A percentile compares a stretch with the other conserved stretches of the same genome.
Conservation (phyloP, 2,797 vertebrate genomes). For the Hyperoplus immaculatus region DNA sequence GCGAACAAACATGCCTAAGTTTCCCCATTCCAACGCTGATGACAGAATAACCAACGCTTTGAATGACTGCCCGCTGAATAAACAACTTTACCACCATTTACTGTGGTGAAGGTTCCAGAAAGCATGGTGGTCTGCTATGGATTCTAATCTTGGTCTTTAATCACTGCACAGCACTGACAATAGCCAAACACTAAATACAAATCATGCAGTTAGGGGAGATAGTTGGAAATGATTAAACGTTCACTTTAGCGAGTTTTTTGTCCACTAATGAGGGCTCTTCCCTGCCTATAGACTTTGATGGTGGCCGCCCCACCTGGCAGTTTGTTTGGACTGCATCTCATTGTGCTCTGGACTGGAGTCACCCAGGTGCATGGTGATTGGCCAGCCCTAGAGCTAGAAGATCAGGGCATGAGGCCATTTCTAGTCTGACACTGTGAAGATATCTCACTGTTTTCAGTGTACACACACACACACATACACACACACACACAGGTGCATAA, state of each 20-base stretch:
- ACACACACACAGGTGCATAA: not conserved
- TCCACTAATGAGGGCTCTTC: conserved; percentile 59
- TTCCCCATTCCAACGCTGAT: conserved; percentile 64
- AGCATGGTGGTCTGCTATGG: conserved; percentile 76
- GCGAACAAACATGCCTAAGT: conserved; percentile 46
- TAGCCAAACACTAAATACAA: conserved; percentile 70
- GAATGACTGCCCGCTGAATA: conserved; percentile 81
- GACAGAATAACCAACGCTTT: conserved; percentile 69
- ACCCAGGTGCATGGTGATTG: conserved; percentile 43
- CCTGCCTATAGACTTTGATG: conserved; percentile 36
- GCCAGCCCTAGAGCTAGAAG: conserved; percentile 52
- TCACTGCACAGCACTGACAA: conserved; percentile 72
- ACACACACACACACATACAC: not conserved
- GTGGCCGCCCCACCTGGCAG: conserved; percentile 55
- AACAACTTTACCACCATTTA: conserved; percentile 77
- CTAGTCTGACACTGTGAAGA: conserved; percentile 23
- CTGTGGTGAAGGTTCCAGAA: conserved; percentile 75
- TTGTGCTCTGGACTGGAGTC: conserved; percentile 33
- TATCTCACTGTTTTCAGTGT: conserved; percentile 9
- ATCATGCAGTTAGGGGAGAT: conserved; percentile 52
- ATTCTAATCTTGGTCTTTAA: conserved; percentile 83
- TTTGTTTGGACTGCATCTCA: conserved; percentile 31
- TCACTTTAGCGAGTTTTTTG: conserved; percentile 41
- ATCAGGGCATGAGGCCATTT: conserved; percentile 53
- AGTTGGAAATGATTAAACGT: conserved; percentile 58